Evolutionary conservation across 2,113 vertebrate species (phyloP).

Genomic region (Argyrosomus japonicus): DNA sequence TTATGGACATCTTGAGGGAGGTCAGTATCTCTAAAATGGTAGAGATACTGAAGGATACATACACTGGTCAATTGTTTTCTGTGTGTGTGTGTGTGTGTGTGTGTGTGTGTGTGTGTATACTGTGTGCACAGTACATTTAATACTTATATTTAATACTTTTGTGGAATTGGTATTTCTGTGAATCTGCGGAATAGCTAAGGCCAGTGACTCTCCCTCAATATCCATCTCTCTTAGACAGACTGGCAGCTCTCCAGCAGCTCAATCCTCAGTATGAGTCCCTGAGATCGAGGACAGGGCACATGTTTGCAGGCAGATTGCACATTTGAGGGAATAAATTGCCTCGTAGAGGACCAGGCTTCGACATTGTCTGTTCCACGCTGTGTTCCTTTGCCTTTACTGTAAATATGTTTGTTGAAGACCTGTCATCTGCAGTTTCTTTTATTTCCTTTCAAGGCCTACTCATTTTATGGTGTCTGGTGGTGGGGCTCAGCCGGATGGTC

Average conservation of each 20-base stretch:
- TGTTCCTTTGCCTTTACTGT: constrained; percentile 65
- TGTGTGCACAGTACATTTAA: too few species aligned
- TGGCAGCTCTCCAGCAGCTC: constrained; percentile 69
- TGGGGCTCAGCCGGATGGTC: constrained; percentile 58
- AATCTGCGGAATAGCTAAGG: constrained; percentile 7
- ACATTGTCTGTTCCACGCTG: constrained; percentile 73
- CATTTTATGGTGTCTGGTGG: constrained; percentile 54
- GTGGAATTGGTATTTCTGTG: constrained; percentile 44
- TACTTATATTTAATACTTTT: background rate
- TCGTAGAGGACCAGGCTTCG: constrained; percentile 68
- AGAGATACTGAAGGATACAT: too few species aligned
- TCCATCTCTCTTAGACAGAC: constrained; percentile 68
- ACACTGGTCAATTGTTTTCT: too few species aligned
- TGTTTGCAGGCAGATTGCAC: constrained; percentile 80
- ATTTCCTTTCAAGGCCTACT: constrained; percentile 65
- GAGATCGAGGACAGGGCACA: constrained; percentile 75
- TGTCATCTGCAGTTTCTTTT: constrained; percentile 76
- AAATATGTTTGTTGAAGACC: constrained; percentile 78
- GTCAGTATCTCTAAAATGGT: too few species aligned
- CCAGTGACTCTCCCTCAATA: constrained; percentile 61
- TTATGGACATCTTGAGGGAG: too few species aligned
- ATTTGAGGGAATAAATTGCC: constrained; percentile 78
- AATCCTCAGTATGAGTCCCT: constrained; percentile 66
- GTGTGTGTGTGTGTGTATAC: too few species aligned
- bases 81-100: too few species aligned